Percentiles rank a stretch among this genome's conserved stretches.
Evolutionary conservation across 1,140 invertebrate species (phyloP).

Genomic region (Orchesella cincta): DNA sequence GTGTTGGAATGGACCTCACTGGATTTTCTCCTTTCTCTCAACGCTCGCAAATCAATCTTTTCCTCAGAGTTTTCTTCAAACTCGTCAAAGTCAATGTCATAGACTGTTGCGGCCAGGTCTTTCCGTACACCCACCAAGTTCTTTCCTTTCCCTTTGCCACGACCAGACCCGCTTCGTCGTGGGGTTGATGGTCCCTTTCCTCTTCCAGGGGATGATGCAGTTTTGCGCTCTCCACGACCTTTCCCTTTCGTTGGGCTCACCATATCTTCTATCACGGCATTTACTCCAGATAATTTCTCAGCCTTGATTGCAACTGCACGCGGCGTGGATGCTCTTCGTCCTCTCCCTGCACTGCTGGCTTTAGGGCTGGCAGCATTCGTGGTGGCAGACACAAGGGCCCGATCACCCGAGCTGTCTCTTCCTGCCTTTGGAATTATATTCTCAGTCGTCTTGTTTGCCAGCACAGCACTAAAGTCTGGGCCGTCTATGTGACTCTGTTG

Average conservation of each 20-base stretch:
- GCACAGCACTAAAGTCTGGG: slow-evolving; percentile 41
- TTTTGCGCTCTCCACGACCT: slow-evolving; percentile 44
- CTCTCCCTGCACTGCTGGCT: slow-evolving; percentile 59
- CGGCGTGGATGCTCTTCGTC: slow-evolving; percentile 58
- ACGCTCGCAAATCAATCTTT: slow-evolving; percentile 73
- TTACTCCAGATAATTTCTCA: slow-evolving; percentile 19
- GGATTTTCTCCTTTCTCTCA: slow-evolving; percentile 77
- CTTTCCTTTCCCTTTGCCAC: slow-evolving; percentile 61
- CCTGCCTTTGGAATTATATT: slow-evolving; percentile 40
- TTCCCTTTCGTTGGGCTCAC: slow-evolving; percentile 12
- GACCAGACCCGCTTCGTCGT: slow-evolving; percentile 61
- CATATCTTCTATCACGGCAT: slow-evolving; percentile 36
- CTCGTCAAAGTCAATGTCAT: slow-evolving; percentile 82
- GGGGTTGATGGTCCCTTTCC: slow-evolving; percentile 47
- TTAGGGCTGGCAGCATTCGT: slow-evolving; percentile 36
- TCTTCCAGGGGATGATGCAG: slow-evolving; percentile 44
- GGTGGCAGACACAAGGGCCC: not conserved
- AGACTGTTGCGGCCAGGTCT: slow-evolving; percentile 76
- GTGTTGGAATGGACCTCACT: slow-evolving; percentile 64
- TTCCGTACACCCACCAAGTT: slow-evolving; percentile 51
- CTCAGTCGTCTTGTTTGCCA: slow-evolving; percentile 48
- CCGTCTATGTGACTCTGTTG: not conserved
- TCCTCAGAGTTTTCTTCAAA: slow-evolving; percentile 65
- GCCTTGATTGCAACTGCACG: slow-evolving; percentile 6
- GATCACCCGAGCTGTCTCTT: not conserved